Conservation (phyloP, 64 coral and sea anemone species). For the Stichodactyla helianthus region DNA sequence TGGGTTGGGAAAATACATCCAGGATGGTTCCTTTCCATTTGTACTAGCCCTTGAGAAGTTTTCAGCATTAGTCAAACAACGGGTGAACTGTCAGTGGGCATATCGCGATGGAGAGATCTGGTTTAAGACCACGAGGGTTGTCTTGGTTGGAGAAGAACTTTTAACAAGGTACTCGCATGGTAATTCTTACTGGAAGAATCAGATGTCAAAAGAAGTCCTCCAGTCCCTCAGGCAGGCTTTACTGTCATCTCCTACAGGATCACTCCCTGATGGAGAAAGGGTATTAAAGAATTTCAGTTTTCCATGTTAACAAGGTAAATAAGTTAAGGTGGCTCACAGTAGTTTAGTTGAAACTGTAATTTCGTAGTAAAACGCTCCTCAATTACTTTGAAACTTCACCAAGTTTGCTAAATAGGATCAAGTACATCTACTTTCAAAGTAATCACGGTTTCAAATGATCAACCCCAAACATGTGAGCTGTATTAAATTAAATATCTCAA, state of each 20-base stretch:
- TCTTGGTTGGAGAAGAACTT: constrained; percentile 38
- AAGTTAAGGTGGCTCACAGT: no score
- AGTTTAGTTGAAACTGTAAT: no score
- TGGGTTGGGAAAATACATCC: constrained; percentile 45
- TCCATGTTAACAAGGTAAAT: no score
- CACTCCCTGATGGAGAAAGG: no score
- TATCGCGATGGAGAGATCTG: constrained; percentile 33
- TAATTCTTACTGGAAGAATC: constrained; percentile 37
- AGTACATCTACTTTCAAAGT: no score
- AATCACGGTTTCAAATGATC: no score
- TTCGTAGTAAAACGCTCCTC: no score
- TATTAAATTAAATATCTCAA: no score
- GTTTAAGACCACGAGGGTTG: constrained; percentile 34
- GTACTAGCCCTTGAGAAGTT: constrained; percentile 44
- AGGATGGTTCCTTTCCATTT: constrained; percentile 58
- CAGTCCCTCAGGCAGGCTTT: constrained; percentile 21
- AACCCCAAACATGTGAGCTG: no score
- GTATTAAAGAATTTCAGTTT: no score
- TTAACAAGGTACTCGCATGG: constrained; percentile 27
- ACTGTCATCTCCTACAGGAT: background rate
- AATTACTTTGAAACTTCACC: no score
- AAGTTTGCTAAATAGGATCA: no score
- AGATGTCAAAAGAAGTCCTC: constrained; percentile 34
- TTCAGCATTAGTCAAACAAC: constrained; percentile 17
- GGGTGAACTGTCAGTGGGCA: constrained; percentile 31